These are phyloP conservation scores for Ricordea florida DNA, from an alignment of 92 coral and sea anemone genomes.

Conservation along the genomic window DNA sequence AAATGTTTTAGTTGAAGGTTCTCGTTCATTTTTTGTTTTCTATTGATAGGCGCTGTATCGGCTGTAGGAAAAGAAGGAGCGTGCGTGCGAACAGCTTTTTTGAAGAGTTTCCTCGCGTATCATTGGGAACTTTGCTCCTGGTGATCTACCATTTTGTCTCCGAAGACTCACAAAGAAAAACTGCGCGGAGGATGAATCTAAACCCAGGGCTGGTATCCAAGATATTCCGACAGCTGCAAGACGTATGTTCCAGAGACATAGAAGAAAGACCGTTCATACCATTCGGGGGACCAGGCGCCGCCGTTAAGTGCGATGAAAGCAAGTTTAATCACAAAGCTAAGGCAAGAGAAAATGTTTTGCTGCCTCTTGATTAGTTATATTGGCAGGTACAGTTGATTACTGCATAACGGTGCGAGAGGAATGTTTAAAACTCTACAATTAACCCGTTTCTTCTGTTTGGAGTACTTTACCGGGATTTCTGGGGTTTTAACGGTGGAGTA, in stretches of 20 bases:
- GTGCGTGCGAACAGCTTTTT: constrained; percentile 55
- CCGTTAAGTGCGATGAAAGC: too few species aligned
- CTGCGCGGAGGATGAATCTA: background rate
- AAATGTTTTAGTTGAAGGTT: background rate
- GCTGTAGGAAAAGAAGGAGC: constrained; percentile 25
- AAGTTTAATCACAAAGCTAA: background rate
- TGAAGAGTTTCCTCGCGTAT: constrained; percentile 24
- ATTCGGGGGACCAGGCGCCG: too few species aligned
- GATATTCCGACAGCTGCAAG: background rate
- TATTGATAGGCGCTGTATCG: background rate
- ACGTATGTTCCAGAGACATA: background rate
- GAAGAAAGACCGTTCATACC: background rate
- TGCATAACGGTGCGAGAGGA: too few species aligned
- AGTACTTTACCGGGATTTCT: too few species aligned
- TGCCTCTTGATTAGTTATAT: too few species aligned
- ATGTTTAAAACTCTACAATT: too few species aligned
- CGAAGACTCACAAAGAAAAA: background rate
- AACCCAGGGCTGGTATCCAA: background rate
- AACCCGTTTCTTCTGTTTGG: too few species aligned
- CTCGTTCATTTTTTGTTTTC: background rate
- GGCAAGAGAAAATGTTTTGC: too few species aligned
- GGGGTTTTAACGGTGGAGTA: too few species aligned
- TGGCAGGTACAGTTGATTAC: too few species aligned
- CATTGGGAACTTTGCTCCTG: constrained; percentile 14
- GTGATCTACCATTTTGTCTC: background rate